phyloP scores from a whole-genome alignment of 2,797 vertebrate genomes.

The Gymnocypris eckloni region DNA sequence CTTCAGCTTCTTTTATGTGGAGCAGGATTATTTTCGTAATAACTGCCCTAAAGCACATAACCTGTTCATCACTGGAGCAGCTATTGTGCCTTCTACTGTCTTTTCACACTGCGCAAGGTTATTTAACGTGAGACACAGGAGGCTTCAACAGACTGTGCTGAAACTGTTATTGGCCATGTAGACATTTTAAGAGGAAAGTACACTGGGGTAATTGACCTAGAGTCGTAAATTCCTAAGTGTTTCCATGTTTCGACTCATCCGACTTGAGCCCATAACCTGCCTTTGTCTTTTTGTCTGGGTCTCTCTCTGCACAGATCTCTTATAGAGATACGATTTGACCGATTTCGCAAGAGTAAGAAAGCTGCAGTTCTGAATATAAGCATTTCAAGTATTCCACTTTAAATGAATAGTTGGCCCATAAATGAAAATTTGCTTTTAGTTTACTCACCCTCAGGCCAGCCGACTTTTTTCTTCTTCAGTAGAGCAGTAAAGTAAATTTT shows the following conservation, averaged over 20 bases:
- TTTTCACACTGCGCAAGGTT: constrained; percentile 23
- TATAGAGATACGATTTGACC: background rate
- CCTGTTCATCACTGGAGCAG: constrained; percentile 17
- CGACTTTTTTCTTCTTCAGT: background rate
- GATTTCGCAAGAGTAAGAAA: background rate
- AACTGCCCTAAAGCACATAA: constrained; percentile 12
- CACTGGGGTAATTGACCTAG: background rate
- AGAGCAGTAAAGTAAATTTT: background rate
- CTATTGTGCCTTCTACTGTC: background rate
- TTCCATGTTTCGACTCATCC: background rate
- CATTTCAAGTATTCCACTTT: background rate
- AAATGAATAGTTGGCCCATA: background rate
- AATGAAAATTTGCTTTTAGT: background rate
- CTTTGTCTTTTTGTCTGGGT: background rate
- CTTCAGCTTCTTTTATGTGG: background rate
- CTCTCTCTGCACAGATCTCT: background rate
- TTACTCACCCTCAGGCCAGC: background rate
- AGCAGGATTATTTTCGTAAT: background rate
- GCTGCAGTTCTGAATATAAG: background rate
- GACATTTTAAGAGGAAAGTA: background rate
- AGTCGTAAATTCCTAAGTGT: constrained; percentile 17
- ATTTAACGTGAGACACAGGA: background rate
- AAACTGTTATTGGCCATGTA: background rate
- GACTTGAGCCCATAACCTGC: background rate
- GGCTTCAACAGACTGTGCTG: background rate